Evolutionary conservation across 2,797 vertebrate species (phyloP).

Genomic region (Odontamblyopus lacepedii): DNA sequence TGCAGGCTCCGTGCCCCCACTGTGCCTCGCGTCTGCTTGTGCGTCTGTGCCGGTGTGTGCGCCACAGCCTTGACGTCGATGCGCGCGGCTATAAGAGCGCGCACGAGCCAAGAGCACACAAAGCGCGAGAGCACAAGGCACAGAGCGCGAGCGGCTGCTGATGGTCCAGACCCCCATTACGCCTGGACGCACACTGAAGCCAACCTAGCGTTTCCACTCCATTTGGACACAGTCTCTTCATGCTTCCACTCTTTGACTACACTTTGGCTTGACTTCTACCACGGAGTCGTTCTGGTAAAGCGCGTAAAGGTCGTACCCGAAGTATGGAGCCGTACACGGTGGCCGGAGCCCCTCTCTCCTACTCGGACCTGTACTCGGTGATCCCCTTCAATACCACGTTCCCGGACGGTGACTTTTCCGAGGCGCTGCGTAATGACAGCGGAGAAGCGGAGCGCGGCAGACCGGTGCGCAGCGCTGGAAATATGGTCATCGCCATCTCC

Average conservation of each 20-base stretch:
- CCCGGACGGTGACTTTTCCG: conserved; percentile 66
- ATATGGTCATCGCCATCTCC: conserved; percentile 80
- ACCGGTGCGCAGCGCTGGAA: conserved; percentile 66
- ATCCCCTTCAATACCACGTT: conserved; percentile 77
- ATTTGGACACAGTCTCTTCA: not conserved
- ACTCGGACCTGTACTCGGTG: conserved; percentile 68
- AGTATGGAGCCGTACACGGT: conserved; percentile 80
- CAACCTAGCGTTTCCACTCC: not conserved
- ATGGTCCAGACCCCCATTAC: not conserved
- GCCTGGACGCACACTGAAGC: not conserved
- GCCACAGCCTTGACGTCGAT: conserved; percentile 59
- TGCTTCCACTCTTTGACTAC: not conserved
- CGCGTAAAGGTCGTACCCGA: conserved; percentile 24
- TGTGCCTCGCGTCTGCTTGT: conserved; percentile 2
- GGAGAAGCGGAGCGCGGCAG: conserved; percentile 61
- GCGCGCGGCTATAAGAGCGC: conserved; percentile 20
- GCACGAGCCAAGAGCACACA: conserved; percentile 10
- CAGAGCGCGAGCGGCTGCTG: not conserved
- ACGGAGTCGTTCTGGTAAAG: not conserved
- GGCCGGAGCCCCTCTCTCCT: conserved; percentile 61
- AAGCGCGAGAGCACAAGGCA: conserved; percentile 9
- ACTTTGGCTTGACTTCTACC: conserved; percentile 9
- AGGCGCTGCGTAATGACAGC: conserved; percentile 62
- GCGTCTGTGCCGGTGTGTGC: conserved; percentile 5
- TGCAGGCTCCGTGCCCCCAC: not conserved